A percentile compares a stretch with the other conserved stretches of the same genome.
These are phyloP conservation scores for Apeltes quadracus DNA, from an alignment of 2,113 vertebrate species.

Conservation along the genomic window DNA sequence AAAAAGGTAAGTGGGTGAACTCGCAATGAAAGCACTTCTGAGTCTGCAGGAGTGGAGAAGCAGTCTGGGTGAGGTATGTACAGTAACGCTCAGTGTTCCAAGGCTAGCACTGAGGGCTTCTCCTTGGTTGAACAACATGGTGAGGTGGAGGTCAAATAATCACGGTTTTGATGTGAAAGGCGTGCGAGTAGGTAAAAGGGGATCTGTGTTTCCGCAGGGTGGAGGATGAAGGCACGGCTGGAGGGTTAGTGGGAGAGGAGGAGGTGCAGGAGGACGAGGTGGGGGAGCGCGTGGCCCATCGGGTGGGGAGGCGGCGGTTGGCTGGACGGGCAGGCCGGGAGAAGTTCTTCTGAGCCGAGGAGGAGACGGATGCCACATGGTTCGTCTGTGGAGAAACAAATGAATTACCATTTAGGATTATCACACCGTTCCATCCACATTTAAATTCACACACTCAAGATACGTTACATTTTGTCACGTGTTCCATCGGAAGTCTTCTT, in stretches of 20 bases:
- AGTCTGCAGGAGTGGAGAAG: constrained; percentile 46
- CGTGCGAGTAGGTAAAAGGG: constrained; percentile 71
- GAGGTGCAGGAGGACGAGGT: constrained; percentile 70
- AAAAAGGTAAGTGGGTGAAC: constrained; percentile 29
- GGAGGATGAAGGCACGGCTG: constrained; percentile 59
- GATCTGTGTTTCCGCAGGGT: constrained; percentile 70
- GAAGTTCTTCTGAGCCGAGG: constrained; percentile 85
- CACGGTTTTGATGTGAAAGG: constrained; percentile 82
- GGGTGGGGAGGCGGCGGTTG: constrained; percentile 89
- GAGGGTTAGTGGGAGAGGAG: constrained; percentile 59
- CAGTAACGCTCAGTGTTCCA: constrained; percentile 43
- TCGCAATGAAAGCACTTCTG: constrained; percentile 67
- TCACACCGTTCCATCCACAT: constrained; percentile 52
- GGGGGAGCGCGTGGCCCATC: constrained; percentile 89
- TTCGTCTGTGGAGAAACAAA: constrained; percentile 72
- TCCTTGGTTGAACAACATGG: constrained; percentile 30
- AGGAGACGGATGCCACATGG: constrained; percentile 46
- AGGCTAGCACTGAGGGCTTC: constrained; percentile 51
- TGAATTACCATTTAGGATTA: constrained; percentile 71
- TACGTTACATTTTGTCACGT: constrained; percentile 76
- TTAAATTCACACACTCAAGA: constrained; percentile 46
- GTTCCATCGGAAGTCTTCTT: constrained; percentile 72
- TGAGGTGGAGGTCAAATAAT: constrained; percentile 77
- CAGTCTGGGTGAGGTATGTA: constrained; percentile 64
- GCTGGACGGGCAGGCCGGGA: constrained; percentile 90